Conservation (phyloP, 1,140 invertebrate genomes). For the Ips typographus region DNA sequence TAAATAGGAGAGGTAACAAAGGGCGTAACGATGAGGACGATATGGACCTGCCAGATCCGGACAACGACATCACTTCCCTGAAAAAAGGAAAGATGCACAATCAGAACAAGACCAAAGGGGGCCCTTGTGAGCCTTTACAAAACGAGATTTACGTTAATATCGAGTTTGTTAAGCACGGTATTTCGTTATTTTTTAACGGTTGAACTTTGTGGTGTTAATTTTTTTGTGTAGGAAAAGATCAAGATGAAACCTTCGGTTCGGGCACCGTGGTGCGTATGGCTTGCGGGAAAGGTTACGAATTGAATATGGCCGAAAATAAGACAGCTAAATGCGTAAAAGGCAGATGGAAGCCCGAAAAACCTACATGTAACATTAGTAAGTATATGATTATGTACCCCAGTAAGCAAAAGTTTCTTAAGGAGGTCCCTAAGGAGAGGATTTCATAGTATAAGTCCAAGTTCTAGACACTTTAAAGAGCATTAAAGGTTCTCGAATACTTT, state of each 20-base stretch:
- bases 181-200: too few relatives aligned
- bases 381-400: too few relatives aligned
- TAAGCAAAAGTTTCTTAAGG: too few relatives aligned
- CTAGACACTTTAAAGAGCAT: too few relatives aligned
- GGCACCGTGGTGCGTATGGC: constrained; percentile 71
- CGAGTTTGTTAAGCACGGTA: constrained; percentile 65
- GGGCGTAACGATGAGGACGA: constrained; percentile 35
- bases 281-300: constrained; percentile 72
- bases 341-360: constrained; percentile 78
- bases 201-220: too few relatives aligned
- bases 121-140: constrained; percentile 60
- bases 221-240: constrained; percentile 54
- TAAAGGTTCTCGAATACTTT: too few relatives aligned
- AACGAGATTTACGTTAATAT: constrained; percentile 66
- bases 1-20: constrained; percentile 43
- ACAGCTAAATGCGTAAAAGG: constrained; percentile 77
- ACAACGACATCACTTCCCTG: constrained; percentile 25
- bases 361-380: constrained; percentile 74
- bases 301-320: constrained; percentile 71
- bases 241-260: constrained; percentile 61
- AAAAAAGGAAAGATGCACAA: constrained; percentile 44
- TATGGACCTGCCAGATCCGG: constrained; percentile 27
- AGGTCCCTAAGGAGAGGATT: too few relatives aligned
- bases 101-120: constrained; percentile 51
- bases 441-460: too few relatives aligned